Evolutionary conservation across 2,113 vertebrate genomes (phyloP).

Genomic region (Myotis davidii): DNA sequence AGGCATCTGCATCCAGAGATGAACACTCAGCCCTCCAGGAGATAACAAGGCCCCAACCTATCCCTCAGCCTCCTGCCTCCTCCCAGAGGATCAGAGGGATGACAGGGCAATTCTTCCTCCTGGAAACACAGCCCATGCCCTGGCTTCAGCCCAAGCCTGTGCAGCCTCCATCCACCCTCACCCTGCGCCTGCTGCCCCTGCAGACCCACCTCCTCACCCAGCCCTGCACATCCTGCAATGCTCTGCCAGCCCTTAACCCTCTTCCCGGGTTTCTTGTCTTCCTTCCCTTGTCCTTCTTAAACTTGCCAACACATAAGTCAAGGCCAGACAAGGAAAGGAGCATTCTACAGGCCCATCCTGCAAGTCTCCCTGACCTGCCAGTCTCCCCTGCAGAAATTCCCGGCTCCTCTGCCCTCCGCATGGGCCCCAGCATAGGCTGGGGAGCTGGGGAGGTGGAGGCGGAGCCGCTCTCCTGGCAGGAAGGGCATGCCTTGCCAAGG

Average conservation of each 20-base stretch:
- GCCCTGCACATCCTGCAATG: neutral
- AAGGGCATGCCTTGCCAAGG: rapidly evolving
- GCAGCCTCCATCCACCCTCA: rapidly evolving
- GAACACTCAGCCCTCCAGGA: neutral
- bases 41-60: neutral
- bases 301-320: neutral
- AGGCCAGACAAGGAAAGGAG: neutral
- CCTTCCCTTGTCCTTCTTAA: neutral
- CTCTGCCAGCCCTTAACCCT: neutral
- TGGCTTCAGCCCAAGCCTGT: neutral
- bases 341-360: neutral
- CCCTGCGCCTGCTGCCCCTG: neutral
- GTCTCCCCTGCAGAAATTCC: neutral
- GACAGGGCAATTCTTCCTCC: neutral
- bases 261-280: neutral
- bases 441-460: neutral
- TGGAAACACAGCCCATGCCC: neutral
- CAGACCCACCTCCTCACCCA: neutral
- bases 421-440: neutral
- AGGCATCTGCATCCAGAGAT: neutral
- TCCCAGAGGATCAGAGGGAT: neutral
- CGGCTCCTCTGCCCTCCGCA: neutral
- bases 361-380: neutral
- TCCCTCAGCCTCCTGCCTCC: neutral
- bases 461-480: neutral